Percentiles rank a stretch among this genome's conserved stretches.
These are phyloP conservation scores for Hanleya hanleyi DNA, from an alignment of 2,888 invertebrate genomes.

Conservation along the genomic window DNA sequence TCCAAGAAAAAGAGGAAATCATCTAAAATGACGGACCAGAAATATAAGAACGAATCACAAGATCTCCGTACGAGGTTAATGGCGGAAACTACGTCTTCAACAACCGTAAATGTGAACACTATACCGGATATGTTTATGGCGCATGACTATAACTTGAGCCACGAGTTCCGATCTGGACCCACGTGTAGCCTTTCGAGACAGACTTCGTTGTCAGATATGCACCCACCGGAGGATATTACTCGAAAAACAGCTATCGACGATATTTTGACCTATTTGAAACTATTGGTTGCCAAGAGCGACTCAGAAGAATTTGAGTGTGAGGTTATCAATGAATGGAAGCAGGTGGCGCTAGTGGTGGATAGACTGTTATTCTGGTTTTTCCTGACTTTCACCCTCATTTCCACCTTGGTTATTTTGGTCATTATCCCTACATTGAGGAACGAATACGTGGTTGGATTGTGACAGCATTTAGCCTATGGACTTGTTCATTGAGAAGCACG, in stretches of 20 bases:
- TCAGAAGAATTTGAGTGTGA: constrained; percentile 59
- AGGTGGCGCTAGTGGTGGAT: constrained; percentile 67
- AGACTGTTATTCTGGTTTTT: constrained; percentile 67
- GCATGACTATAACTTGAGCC: constrained; percentile 23
- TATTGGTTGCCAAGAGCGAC: constrained; percentile 63
- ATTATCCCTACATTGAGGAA: constrained; percentile 46
- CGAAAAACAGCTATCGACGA: constrained; percentile 52
- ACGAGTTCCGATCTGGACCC: neutral
- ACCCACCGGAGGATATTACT: neutral
- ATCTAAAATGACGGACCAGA: neutral
- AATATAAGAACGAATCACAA: neutral
- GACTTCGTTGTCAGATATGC: neutral
- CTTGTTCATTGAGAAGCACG: too few relatives aligned
- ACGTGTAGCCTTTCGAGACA: neutral
- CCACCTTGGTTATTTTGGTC: constrained; percentile 60
- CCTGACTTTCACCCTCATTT: constrained; percentile 55
- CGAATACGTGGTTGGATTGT: neutral
- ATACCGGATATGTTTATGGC: constrained; percentile 33
- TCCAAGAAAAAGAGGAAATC: neutral
- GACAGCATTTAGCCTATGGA: too few relatives aligned
- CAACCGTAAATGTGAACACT: constrained; percentile 19
- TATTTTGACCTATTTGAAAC: constrained; percentile 59
- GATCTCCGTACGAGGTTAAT: neutral
- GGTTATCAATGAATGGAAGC: constrained; percentile 68
- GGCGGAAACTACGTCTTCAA: neutral